These are phyloP conservation scores for Ips nitidus DNA, from an alignment of 1,140 invertebrate species.

Conservation along the genomic window DNA sequence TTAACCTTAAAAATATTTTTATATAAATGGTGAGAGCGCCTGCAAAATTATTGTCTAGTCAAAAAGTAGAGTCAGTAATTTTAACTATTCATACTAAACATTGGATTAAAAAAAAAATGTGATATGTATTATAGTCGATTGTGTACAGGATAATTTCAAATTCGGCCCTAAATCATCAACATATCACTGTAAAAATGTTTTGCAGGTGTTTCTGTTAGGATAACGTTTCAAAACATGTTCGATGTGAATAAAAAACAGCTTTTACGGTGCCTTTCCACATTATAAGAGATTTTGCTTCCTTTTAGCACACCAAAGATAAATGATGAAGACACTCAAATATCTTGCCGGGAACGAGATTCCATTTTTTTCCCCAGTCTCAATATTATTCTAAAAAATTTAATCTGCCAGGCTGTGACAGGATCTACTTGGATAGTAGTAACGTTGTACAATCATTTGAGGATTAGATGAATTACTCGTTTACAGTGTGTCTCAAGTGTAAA, in stretches of 20 bases:
- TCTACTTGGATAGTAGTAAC: background rate
- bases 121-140: background rate
- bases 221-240: background rate
- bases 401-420: conserved; percentile 16
- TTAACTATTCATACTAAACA: no score
- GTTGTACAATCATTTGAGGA: background rate
- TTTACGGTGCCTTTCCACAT: no score
- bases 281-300: no score
- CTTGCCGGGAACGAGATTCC: background rate
- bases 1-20: background rate
- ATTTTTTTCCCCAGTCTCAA: background rate
- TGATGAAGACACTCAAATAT: no score
- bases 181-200: conserved; percentile 23
- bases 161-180: conserved; percentile 8
- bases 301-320: no score
- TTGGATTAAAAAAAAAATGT: no score
- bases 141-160: conserved; percentile 26
- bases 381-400: background rate
- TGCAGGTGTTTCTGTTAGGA: conserved; percentile 14
- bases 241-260: no score
- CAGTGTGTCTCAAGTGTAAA: no score
- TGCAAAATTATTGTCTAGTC: conserved; percentile 1
- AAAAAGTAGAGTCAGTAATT: background rate
- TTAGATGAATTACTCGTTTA: no score
- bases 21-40: background rate